Conservation (phyloP, 2,113 vertebrate species). For the Mormyrus iriodes region DNA sequence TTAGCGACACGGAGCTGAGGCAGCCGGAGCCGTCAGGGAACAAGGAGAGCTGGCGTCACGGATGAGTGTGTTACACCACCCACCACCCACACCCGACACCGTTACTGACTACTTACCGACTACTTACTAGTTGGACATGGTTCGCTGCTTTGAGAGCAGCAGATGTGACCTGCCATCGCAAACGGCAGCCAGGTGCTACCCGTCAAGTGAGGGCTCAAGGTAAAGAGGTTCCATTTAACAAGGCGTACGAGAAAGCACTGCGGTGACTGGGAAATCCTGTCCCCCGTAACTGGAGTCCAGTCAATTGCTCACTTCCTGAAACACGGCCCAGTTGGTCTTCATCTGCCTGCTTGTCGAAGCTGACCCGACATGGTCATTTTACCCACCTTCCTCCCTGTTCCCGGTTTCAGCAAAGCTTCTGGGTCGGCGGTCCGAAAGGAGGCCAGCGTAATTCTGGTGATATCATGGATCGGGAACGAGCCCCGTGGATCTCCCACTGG, state of each 20-base stretch:
- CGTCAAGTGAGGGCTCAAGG: background rate
- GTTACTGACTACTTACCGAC: background rate
- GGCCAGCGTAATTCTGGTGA: background rate
- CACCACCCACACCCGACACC: background rate
- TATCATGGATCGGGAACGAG: slow-evolving; percentile 21
- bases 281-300: background rate
- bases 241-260: background rate
- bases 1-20: background rate
- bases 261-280: background rate
- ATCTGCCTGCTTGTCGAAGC: background rate
- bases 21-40: background rate
- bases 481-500: slow-evolving; percentile 11
- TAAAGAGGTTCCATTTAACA: background rate
- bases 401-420: background rate
- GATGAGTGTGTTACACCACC: background rate
- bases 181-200: slow-evolving; percentile 35
- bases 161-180: slow-evolving; percentile 26
- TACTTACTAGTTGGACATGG: background rate
- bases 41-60: background rate
- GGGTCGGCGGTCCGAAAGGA: background rate
- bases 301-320: background rate
- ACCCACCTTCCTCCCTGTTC: background rate
- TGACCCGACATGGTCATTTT: background rate
- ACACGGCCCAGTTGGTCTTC: background rate
- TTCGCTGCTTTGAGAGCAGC: slow-evolving; percentile 26